Percentiles rank a stretch among this genome's conserved stretches.
These are phyloP conservation scores for Campylorhamphus procurvoides DNA, from an alignment of 2,113 vertebrate genomes.

Conservation along the genomic window DNA sequence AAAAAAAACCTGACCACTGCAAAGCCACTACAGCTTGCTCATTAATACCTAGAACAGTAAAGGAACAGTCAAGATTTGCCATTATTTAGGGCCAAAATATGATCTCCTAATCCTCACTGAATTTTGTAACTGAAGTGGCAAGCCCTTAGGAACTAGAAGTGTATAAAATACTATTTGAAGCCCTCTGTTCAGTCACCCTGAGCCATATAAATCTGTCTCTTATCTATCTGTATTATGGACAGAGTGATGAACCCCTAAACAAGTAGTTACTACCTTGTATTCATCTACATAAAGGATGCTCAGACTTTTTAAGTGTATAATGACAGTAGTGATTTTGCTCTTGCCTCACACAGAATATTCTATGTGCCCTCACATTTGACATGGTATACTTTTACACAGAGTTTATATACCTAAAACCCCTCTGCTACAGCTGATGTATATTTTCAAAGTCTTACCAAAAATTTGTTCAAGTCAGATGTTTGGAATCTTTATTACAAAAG, in stretches of 20 bases:
- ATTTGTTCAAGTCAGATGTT: background rate
- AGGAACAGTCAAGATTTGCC: background rate
- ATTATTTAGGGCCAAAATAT: background rate
- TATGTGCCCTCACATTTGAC: background rate
- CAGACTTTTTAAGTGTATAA: background rate
- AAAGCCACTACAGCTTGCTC: background rate
- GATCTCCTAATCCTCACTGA: background rate
- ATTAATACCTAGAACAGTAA: background rate
- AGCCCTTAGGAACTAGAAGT: background rate
- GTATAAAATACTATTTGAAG: background rate
- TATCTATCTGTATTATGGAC: background rate
- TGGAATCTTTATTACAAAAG: background rate
- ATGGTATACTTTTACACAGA: background rate
- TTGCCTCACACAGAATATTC: background rate
- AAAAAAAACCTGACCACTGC: background rate
- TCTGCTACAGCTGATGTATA: background rate
- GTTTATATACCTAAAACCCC: background rate
- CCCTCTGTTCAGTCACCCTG: background rate
- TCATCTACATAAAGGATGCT: background rate
- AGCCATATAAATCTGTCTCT: background rate
- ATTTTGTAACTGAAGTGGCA: background rate
- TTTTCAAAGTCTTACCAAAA: background rate
- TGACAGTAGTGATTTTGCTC: background rate
- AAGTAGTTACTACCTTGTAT: background rate
- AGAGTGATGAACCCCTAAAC: background rate